Evolutionary conservation across 2,797 vertebrate species (phyloP), one percentile per base, ranked within the genome.

Genomic region (Nannoperca obscura): DNA sequence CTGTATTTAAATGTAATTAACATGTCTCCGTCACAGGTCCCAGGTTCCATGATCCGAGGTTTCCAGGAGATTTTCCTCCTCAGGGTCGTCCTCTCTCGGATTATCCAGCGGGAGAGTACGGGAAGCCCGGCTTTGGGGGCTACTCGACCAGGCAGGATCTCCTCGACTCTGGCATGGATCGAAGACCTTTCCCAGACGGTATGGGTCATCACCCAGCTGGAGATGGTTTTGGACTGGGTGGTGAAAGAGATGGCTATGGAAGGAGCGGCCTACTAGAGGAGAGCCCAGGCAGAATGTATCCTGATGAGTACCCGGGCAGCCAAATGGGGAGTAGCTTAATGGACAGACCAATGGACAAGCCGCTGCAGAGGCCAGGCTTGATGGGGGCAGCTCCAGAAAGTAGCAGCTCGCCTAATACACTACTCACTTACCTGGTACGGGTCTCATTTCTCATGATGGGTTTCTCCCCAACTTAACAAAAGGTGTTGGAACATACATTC

Each of bases 351-450:
- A 36, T 81, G 34, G 70, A 86, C 40, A 85, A 81, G 12, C 67
- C 82, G 34, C 2, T 73, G 34, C 84, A 86, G 47, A 87, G 85
- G 54, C 84, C 89, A 0, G 76, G 92, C 34, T 80, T 92, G 62
- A 86, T 93, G 89, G 91, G 91, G 62, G 76, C 74, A 36, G 67
- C 68, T 42, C 82, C 87, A 14, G 91, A 94, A 19, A 66, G 63
- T 61, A 85, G 75, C 64, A 92, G 30, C 81, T 86, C 93, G 13
- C 91, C 94, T 1, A 74, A 90, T 42, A 92, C 93, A 3, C 83
- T 96, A 44, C 93, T 96, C 5, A 78, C 76, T 74, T 95, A 95
- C 74, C 84, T 96, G 94, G 95, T 96, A 88, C 1, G 66, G 52
- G 15, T 71, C 20, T 32, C 22, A 42, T 34, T 59, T 58, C 55